Evolutionary conservation across 1,140 invertebrate genomes (phyloP).

Genomic region (Drosophila persimilis): DNA sequence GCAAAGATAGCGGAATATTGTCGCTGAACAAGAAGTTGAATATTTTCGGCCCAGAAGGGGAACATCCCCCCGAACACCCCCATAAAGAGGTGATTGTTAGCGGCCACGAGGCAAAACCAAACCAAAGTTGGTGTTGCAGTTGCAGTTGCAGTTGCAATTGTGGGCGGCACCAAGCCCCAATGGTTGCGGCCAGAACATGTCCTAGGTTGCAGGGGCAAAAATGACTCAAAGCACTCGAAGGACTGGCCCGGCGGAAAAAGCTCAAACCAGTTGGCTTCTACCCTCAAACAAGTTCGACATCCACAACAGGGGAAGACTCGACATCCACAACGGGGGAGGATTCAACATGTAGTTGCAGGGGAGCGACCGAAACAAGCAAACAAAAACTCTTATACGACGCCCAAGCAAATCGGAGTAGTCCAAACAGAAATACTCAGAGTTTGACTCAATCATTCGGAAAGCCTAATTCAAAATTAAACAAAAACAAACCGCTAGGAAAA

Average conservation of each 20-base stretch:
- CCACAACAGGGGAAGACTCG: slow-evolving; percentile 19
- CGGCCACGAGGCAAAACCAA: background rate
- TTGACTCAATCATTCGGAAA: slow-evolving; percentile 10
- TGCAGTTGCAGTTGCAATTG: slow-evolving; percentile 35
- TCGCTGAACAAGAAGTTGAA: slow-evolving; percentile 36
- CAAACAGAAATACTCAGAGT: slow-evolving; percentile 7
- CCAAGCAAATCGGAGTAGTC: slow-evolving; percentile 13
- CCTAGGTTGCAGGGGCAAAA: slow-evolving; percentile 23
- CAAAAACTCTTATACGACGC: slow-evolving; percentile 26
- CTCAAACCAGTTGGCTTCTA: background rate
- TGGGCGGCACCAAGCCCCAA: slow-evolving; percentile 45
- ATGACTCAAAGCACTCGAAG: background rate
- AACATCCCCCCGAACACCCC: background rate
- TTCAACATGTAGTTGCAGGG: slow-evolving; percentile 1
- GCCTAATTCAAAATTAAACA: slow-evolving; percentile 11
- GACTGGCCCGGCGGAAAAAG: background rate
- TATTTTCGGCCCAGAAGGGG: slow-evolving; percentile 7
- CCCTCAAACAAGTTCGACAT: slow-evolving; percentile 16
- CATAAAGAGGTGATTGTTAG: background rate
- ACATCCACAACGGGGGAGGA: slow-evolving; percentile 15
- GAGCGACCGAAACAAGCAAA: too few species aligned
- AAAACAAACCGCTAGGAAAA: background rate
- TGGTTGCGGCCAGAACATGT: slow-evolving; percentile 3
- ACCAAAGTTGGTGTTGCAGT: background rate
- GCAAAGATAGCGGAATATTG: slow-evolving; percentile 60